These are phyloP conservation scores for Menura novaehollandiae DNA, from an alignment of 2,113 vertebrate species.

Conservation along the genomic window DNA sequence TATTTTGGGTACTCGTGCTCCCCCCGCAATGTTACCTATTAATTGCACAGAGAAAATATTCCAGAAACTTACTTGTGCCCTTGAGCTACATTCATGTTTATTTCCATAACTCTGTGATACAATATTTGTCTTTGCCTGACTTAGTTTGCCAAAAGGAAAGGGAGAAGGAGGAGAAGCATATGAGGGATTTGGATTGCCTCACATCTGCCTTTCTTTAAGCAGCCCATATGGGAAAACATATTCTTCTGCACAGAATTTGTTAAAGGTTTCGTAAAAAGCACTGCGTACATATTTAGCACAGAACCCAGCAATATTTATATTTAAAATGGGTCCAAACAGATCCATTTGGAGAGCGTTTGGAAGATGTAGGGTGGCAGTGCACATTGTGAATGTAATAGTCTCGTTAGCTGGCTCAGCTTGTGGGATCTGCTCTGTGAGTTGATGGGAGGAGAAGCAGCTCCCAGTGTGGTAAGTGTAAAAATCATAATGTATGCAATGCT, in stretches of 20 bases:
- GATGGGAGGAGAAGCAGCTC: not conserved
- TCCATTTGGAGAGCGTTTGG: constrained; percentile 41
- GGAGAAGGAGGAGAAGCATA: constrained; percentile 51
- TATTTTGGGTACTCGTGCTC: not conserved
- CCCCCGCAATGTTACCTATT: constrained; percentile 19
- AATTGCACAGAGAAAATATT: constrained; percentile 40
- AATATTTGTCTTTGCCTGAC: constrained; percentile 66
- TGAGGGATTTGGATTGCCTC: constrained; percentile 60
- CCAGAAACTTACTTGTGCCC: constrained; percentile 55
- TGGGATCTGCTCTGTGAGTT: not conserved
- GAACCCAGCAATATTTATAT: constrained; percentile 39
- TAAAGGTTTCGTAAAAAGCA: constrained; percentile 21
- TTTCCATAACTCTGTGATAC: constrained; percentile 59
- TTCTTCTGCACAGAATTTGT: constrained; percentile 69
- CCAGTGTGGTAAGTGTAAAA: not conserved
- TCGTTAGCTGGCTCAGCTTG: constrained; percentile 9
- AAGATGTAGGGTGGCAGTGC: constrained; percentile 30
- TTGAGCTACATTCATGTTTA: constrained; percentile 66
- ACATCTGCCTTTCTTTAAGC: constrained; percentile 69
- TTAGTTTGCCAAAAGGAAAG: constrained; percentile 61
- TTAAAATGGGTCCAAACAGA: constrained; percentile 59
- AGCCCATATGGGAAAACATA: constrained; percentile 74
- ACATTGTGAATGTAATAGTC: not conserved
- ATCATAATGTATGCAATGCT: not conserved
- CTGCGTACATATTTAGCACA: not conserved